phyloP scores from a whole-genome alignment of 2,888 invertebrate species.

The Stenolophus ochropezus region DNA sequence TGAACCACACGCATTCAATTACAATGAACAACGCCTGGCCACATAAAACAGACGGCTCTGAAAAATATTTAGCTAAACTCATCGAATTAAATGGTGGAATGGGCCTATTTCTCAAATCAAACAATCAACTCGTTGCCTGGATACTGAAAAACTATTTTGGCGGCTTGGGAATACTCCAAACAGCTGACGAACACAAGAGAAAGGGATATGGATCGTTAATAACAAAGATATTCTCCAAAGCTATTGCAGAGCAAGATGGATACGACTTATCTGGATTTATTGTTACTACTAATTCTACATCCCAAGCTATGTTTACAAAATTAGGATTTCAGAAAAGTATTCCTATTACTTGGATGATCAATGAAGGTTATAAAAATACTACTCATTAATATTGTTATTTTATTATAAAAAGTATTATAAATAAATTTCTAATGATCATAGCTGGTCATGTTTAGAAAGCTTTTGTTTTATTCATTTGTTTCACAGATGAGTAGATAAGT shows the following conservation, averaged over 20 bases:
- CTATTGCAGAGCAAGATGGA: constrained; percentile 68
- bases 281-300: constrained; percentile 67
- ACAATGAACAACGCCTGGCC: constrained; percentile 69
- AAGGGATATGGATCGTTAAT: constrained; percentile 70
- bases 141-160: constrained; percentile 68
- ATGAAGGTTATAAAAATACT: background rate
- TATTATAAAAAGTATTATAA: background rate
- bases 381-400: background rate
- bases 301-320: constrained; percentile 69
- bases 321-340: constrained; percentile 65
- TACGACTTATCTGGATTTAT: constrained; percentile 67
- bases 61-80: constrained; percentile 67
- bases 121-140: constrained; percentile 70
- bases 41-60: constrained; percentile 67
- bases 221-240: constrained; percentile 68
- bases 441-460: background rate
- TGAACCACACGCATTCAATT: constrained; percentile 66
- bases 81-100: constrained; percentile 69
- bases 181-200: constrained; percentile 67
- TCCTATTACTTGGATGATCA: constrained; percentile 38
- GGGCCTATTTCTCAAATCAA: constrained; percentile 70
- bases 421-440: background rate
- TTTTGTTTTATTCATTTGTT: constrained; percentile 3
- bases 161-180: constrained; percentile 69
- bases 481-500: background rate